A percentile compares a stretch with the other conserved stretches of the same genome.
Conservation (phyloP, 2,113 vertebrate genomes). For the Cryptoleucopteryx plumbea region DNA sequence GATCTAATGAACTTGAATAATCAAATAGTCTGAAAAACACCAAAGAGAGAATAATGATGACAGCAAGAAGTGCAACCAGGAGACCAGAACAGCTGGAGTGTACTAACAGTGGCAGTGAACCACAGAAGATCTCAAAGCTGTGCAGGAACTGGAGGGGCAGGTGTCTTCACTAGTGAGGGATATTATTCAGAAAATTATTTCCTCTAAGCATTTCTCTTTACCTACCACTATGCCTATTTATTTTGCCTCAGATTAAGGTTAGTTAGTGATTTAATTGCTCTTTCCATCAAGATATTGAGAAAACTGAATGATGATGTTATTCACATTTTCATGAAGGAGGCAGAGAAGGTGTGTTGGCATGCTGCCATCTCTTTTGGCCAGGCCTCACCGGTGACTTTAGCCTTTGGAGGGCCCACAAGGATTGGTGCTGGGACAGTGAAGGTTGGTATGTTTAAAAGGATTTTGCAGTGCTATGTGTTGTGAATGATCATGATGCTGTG, state of each 20-base stretch:
- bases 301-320: not conserved
- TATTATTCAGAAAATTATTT: not conserved
- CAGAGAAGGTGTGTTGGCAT: not conserved
- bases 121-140: not conserved
- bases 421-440: not conserved
- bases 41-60: not conserved
- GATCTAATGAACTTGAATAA: not conserved
- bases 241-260: not conserved
- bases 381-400: not conserved
- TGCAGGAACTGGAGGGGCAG: not conserved
- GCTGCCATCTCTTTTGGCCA: not conserved
- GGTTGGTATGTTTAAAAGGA: not conserved
- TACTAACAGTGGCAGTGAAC: not conserved
- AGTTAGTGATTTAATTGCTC: not conserved
- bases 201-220: not conserved
- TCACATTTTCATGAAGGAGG: not conserved
- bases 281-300: not conserved
- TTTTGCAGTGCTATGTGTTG: not conserved
- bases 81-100: not conserved
- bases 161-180: not conserved
- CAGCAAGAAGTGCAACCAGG: not conserved
- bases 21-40: not conserved
- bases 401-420: rapidly evolving
- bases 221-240: not conserved
- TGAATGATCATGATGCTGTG: not conserved